Conservation (phyloP, 2,888 invertebrate genomes). For the Coelopa pilipes region DNA sequence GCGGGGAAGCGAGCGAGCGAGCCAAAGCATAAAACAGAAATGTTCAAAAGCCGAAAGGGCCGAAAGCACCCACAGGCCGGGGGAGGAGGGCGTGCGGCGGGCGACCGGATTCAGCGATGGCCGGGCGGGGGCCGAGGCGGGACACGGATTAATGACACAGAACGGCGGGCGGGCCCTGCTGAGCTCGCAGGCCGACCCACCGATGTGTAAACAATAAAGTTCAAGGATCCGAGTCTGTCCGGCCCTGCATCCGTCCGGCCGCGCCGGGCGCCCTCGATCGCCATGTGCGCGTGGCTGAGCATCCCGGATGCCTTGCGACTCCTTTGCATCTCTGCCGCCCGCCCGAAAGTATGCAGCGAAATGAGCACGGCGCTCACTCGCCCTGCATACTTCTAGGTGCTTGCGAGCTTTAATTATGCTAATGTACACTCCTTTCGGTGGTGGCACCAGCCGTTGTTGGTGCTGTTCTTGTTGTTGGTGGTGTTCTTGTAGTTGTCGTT, state of each 20-base stretch:
- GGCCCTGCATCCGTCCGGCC: neutral
- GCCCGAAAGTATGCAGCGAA: slow-evolving; percentile 28
- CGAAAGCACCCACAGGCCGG: no score
- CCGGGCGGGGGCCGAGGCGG: neutral
- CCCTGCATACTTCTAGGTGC: slow-evolving; percentile 33
- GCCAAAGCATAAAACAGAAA: slow-evolving; percentile 23
- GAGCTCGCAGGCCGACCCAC: slow-evolving; percentile 46
- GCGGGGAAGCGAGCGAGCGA: neutral
- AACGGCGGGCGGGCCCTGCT: slow-evolving; percentile 14
- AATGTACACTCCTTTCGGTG: slow-evolving; percentile 41
- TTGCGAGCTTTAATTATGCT: slow-evolving; percentile 51
- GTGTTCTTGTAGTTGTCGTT: slow-evolving; percentile 41
- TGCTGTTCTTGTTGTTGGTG: slow-evolving; percentile 44
- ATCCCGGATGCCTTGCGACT: neutral
- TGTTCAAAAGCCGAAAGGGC: slow-evolving; percentile 7
- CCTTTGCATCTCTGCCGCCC: neutral
- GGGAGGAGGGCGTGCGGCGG: neutral
- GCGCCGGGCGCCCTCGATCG: neutral
- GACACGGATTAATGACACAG: slow-evolving; percentile 22
- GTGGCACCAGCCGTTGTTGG: neutral
- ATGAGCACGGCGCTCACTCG: slow-evolving; percentile 20
- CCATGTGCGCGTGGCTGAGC: neutral
- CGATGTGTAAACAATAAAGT: slow-evolving; percentile 61
- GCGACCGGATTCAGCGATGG: no score
- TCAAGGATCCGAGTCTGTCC: slow-evolving; percentile 49